Percentiles rank a stretch among this genome's conserved stretches.
Evolutionary conservation across 2,888 invertebrate species (phyloP).

Genomic region (Syritta pipiens): DNA sequence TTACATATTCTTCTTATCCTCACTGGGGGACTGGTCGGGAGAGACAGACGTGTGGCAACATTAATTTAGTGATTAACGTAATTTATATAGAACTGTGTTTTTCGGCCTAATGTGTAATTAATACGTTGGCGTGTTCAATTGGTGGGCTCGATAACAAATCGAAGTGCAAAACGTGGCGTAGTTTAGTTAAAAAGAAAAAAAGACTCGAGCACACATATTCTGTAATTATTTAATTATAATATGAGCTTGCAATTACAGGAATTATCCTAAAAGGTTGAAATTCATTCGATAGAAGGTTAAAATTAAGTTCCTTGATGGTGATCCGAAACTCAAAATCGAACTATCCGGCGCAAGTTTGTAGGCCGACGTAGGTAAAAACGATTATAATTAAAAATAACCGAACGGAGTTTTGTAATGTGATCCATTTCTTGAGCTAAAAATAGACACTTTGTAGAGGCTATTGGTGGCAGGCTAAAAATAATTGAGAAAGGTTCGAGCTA

Average conservation of each 20-base stretch:
- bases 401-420: too few species aligned
- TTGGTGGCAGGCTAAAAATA: too few species aligned
- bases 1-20: constrained; percentile 5
- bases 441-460: too few species aligned
- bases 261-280: constrained; percentile 1
- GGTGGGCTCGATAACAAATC: constrained; percentile 24
- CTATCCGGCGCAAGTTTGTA: too few species aligned
- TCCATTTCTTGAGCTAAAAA: too few species aligned
- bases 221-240: constrained; percentile 38
- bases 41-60: constrained; percentile 32
- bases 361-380: too few species aligned
- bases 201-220: neutral
- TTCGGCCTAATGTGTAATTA: constrained; percentile 53
- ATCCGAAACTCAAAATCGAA: too few species aligned
- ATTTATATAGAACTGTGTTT: constrained; percentile 43
- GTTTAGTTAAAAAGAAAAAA: neutral
- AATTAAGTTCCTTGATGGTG: too few species aligned
- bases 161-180: constrained; percentile 3
- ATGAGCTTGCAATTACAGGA: constrained; percentile 19
- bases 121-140: constrained; percentile 58
- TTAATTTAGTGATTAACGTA: constrained; percentile 60
- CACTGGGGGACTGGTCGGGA: neutral
- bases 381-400: too few species aligned
- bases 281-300: too few species aligned
- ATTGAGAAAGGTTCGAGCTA: too few species aligned